These are phyloP conservation scores for Drosophila dives DNA, from an alignment of 2,888 invertebrate genomes.

Conservation along the genomic window DNA sequence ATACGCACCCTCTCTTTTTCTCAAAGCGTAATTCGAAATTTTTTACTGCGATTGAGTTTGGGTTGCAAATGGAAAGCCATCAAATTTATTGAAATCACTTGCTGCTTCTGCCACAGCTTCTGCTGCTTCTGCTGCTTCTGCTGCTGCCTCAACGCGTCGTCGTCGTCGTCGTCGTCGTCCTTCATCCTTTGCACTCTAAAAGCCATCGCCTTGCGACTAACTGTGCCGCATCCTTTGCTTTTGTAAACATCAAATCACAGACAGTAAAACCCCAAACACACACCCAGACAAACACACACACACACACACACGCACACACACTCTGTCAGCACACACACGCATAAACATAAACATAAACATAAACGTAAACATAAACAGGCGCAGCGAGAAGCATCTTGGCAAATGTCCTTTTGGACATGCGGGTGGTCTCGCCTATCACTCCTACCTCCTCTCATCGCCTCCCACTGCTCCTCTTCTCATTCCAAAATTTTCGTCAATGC, in stretches of 20 bases:
- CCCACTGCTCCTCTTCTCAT: conserved; percentile 13
- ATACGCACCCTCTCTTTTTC: conserved; percentile 5
- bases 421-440: conserved; percentile 24
- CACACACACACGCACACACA: conserved; percentile 36
- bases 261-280: conserved; percentile 70
- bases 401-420: conserved; percentile 72
- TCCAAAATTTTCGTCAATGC: conserved; percentile 49
- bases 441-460: background rate
- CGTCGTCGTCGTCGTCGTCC: conserved; percentile 30
- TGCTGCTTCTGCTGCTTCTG: conserved; percentile 38
- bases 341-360: conserved; percentile 71
- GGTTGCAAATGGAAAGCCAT: conserved; percentile 83
- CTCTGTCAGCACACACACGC: conserved; percentile 24
- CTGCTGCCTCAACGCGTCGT: conserved; percentile 45
- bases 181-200: conserved; percentile 40
- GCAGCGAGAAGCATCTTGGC: conserved; percentile 55
- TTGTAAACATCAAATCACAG: conserved; percentile 80
- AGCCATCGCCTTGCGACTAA: conserved; percentile 39
- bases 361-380: conserved; percentile 74
- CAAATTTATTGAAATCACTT: conserved; percentile 85
- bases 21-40: conserved; percentile 77
- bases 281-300: conserved; percentile 31
- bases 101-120: conserved; percentile 62
- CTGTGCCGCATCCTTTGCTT: conserved; percentile 71
- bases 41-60: conserved; percentile 80